Base-by-base conservation (phyloP, 2,113 vertebrate species). In the Vicugna pacos region DNA sequence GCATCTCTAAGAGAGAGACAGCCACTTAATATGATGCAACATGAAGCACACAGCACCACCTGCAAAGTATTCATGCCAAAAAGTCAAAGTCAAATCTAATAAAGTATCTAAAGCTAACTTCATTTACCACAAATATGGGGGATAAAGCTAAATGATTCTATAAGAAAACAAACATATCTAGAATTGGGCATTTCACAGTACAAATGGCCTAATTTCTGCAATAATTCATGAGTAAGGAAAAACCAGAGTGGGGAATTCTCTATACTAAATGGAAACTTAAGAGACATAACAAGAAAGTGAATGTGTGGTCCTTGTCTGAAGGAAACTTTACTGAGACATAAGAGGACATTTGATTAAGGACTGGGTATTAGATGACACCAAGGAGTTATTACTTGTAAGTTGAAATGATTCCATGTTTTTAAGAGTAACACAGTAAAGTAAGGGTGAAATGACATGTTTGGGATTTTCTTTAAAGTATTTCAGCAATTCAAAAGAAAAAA, bases 391-490 rank as follows among this genome's bases (percentile, higher is more conserved):
- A 54, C 19, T 8, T 35, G 5, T 72, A 17, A 42, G 6, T 28
- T 69, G 28, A 20, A 76, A 35, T 52, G 42, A 70, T 24, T 42
- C 72, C n/a, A 60, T 17, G 38, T 67, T 85, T 69, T 85, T 60
- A 69, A 64, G 6, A 32, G 32, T 48, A 77, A 32, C 19, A 76
- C 5, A 89, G 10, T 26, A 90, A 91, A 56, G 38, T 38, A 65
- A 38, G 32, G 19, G 26, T 58, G 50, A 82, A 58, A 79, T 28
- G 28, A 72, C 6, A n/a, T 42, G 24, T 26, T 52, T 35, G 20
- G 22, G n/a, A 77, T 95, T 72, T 79, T 62, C 52, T 79, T 77
- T 87, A 79, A 87, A 73, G 67, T 73, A 92, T 8, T 50, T 76
- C 22, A 69, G 32, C 32, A 32, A 81, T 65, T 67, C 9, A 38